Base-by-base conservation (phyloP, 2,797 vertebrate species). In the Lateolabrax maculatus region DNA sequence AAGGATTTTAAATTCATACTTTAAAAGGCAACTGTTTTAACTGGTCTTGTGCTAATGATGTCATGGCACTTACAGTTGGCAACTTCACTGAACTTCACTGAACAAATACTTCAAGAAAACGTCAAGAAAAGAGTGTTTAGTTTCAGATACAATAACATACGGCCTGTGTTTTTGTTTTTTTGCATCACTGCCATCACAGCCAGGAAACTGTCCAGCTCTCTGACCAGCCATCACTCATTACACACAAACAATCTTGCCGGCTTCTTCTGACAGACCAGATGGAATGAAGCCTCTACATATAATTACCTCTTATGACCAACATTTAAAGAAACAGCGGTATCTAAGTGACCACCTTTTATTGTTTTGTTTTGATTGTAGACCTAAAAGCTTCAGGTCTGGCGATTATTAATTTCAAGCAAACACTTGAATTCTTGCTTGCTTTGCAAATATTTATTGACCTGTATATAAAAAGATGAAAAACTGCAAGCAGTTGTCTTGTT, bases 31-130 rank as follows among this genome's bases (percentile, higher is more conserved):
- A 43, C 29, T 46, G 5, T 21, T 80, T 79, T 83, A 44, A 71
- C 56, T 46, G 10, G 53, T 19, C 46, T 72, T 71, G 34, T 56
- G 4, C 55, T 89, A 72, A 83, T 77, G 57, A 86, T 72, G 25
- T 77, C 73, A 85, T 43, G 41, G 61, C 34, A 31, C 67, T 79
- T 62, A 36, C 83, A 80, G n/a, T n/a, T n/a, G n/a, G n/a, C n/a
- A n/a, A n/a, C n/a, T n/a, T n/a, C n/a, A n/a, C n/a, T n/a, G n/a
- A n/a, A n/a, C n/a, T n/a, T n/a, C n/a, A n/a, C n/a, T n/a, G n/a
- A n/a, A n/a, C n/a, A n/a, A n/a, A n/a, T n/a, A n/a, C n/a, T n/a
- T n/a, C n/a, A n/a, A n/a, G n/a, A n/a, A n/a, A n/a, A n/a, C n/a
- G n/a, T n/a, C n/a, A n/a, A n/a, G n/a, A n/a, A n/a, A n/a, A n/a